A percentile compares a stretch with the other conserved stretches of the same genome.
Conservation (phyloP, 2,888 invertebrate species). For the Sinhomidia bicolor region DNA sequence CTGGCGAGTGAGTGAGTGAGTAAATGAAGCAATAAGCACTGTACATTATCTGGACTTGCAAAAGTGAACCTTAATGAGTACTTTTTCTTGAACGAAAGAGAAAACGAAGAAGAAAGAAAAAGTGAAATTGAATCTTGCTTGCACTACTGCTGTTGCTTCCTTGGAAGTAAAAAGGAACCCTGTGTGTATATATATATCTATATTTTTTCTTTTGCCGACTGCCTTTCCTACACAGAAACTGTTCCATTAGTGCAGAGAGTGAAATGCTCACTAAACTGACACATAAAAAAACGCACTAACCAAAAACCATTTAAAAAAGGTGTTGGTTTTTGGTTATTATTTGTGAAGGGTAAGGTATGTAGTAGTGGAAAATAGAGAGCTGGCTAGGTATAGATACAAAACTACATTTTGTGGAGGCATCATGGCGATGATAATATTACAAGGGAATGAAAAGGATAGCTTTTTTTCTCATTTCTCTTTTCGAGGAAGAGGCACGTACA, state of each 20-base stretch:
- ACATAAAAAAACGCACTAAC: slow-evolving; percentile 12
- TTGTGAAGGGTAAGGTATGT: no score
- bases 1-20: background rate
- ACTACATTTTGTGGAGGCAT: no score
- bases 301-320: background rate
- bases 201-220: background rate
- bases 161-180: background rate
- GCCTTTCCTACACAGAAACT: background rate
- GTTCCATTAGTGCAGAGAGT: slow-evolving; percentile 19
- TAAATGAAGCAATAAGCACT: slow-evolving; percentile 20
- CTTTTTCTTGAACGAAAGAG: background rate
- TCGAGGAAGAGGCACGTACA: no score
- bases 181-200: no score
- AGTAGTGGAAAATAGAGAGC: no score
- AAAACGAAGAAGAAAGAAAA: background rate
- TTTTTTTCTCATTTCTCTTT: background rate
- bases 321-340: no score
- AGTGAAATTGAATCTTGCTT: slow-evolving; percentile 33
- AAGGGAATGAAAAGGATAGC: no score
- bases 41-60: background rate
- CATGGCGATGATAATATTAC: no score
- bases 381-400: no score
- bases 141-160: background rate
- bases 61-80: slow-evolving; percentile 54
- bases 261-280: slow-evolving; percentile 23